Evolutionary conservation across 53 echinoderm and acorn worm genomes (phyloP).

Genomic region (Hippasteria phrygiana): DNA sequence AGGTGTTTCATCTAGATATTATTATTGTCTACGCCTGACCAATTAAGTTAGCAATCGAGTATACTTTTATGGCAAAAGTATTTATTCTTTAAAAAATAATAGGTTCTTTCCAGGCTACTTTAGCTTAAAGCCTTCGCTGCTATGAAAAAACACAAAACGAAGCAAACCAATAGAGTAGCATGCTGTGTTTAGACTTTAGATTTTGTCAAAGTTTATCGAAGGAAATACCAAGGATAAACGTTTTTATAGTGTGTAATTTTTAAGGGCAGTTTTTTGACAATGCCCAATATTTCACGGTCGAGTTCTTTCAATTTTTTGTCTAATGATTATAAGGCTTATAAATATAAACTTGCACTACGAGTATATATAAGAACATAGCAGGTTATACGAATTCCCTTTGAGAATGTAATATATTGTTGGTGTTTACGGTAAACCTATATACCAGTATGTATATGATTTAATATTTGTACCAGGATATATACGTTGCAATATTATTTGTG

Average conservation of each 20-base stretch:
- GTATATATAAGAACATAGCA: slow-evolving; percentile 33
- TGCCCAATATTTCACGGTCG: slow-evolving; percentile 48
- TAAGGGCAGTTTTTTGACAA: slow-evolving; percentile 4
- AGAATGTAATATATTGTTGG: slow-evolving; percentile 61
- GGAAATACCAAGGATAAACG: background rate
- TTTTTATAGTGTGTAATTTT: slow-evolving; percentile 54
- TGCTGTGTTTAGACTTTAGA: slow-evolving; percentile 5
- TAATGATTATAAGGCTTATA: slow-evolving; percentile 53
- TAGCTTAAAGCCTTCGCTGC: slow-evolving; percentile 1
- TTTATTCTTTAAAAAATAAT: background rate
- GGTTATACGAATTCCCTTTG: slow-evolving; percentile 13
- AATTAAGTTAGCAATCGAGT: background rate
- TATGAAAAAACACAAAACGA: background rate
- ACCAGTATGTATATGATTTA: slow-evolving; percentile 35
- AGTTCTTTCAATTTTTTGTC: slow-evolving; percentile 59
- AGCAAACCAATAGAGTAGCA: slow-evolving; percentile 19
- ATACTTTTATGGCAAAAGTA: slow-evolving; percentile 2
- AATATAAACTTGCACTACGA: slow-evolving; percentile 51
- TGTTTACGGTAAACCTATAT: slow-evolving; percentile 29
- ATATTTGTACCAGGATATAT: slow-evolving; percentile 56
- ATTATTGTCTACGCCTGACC: background rate
- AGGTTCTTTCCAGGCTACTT: background rate
- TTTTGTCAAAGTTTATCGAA: slow-evolving; percentile 4
- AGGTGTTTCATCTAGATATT: background rate
- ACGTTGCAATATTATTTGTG: slow-evolving; percentile 63